Evolutionary conservation across 2,113 vertebrate genomes (phyloP).

Genomic region (Rhizomys pruinosus): DNA sequence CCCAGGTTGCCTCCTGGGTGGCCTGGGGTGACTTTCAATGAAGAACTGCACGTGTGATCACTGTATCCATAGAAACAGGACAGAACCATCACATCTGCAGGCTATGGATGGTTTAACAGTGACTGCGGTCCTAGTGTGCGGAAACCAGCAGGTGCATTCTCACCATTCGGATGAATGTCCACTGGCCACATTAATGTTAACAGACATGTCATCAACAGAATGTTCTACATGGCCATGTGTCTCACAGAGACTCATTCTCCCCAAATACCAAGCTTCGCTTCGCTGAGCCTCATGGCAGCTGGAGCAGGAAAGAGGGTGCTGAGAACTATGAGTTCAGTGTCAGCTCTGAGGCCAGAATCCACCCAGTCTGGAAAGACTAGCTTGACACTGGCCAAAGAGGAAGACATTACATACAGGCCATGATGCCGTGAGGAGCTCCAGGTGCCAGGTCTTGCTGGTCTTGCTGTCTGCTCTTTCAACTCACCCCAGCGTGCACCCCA

Average conservation of each 20-base stretch:
- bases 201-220: too few species aligned
- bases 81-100: not conserved
- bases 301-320: not conserved
- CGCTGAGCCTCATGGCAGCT: not conserved
- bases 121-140: not conserved
- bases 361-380: not conserved
- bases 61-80: not conserved
- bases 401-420: too few species aligned
- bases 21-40: not conserved
- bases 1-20: not conserved
- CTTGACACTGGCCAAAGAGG: not conserved
- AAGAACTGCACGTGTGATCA: not conserved
- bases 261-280: not conserved
- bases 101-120: not conserved
- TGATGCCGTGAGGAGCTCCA: not conserved
- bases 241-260: not conserved
- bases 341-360: not conserved
- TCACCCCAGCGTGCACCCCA: not conserved
- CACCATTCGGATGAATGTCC: not conserved
- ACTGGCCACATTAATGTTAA: not conserved
- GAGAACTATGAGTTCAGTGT: not conserved
- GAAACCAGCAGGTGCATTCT: not conserved
- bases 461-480: not conserved
- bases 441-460: rapidly evolving
- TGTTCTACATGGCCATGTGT: not conserved